Evolutionary conservation across 2,888 invertebrate species (phyloP).

Genomic region (Eustalomyia histrio): DNA sequence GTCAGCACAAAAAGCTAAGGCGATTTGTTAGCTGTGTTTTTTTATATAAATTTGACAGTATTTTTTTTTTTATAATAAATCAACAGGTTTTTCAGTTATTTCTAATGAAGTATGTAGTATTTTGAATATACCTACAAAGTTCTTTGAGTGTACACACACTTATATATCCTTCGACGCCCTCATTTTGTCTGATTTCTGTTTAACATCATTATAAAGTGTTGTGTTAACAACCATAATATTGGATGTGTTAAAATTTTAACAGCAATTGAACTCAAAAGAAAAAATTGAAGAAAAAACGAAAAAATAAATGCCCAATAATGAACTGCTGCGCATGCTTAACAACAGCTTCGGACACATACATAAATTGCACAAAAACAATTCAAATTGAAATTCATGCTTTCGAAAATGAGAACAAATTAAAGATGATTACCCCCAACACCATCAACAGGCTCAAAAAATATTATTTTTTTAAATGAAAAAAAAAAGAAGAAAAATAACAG

Average conservation of each 20-base stretch:
- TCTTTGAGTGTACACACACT: no score
- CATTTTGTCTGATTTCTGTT: conserved; percentile 9
- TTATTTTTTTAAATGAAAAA: neutral
- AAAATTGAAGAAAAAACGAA: no score
- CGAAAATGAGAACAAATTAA: conserved; percentile 59
- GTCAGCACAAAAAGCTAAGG: no score
- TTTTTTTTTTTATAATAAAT: no score
- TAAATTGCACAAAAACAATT: neutral
- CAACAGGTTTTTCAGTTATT: no score
- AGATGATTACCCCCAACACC: conserved; percentile 55
- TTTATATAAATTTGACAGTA: no score
- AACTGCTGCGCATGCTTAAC: conserved; percentile 5
- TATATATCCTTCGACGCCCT: neutral
- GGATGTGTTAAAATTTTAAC: conserved; percentile 37
- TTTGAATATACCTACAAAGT: no score
- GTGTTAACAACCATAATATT: conserved; percentile 52
- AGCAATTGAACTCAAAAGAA: conserved; percentile 9
- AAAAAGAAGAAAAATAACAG: neutral
- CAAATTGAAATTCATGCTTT: conserved; percentile 47
- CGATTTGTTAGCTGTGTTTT: no score
- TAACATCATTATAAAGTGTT: conserved; percentile 44
- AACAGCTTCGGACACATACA: neutral
- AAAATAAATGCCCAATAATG: conserved; percentile 3
- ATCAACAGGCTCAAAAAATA: neutral
- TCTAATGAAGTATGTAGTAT: no score